These are phyloP conservation scores for Gulo gulo DNA, from an alignment of 2,113 vertebrate genomes.

Conservation along the genomic window DNA sequence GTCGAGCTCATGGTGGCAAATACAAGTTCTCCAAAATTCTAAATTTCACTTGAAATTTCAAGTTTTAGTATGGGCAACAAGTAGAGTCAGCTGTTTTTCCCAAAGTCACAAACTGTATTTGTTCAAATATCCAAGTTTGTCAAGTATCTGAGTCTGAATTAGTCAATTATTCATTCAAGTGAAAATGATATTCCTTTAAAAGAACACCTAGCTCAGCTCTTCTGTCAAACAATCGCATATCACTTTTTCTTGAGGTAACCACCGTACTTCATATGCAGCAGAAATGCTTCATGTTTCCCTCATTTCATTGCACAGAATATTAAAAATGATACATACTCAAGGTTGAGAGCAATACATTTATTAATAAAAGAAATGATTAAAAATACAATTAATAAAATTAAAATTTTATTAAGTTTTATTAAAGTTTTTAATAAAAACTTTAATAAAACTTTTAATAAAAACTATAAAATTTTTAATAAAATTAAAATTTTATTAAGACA, in stretches of 20 bases:
- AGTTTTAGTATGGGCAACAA: neutral
- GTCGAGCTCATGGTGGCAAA: neutral
- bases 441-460: neutral
- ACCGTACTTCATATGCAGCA: neutral
- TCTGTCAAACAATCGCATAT: neutral
- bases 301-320: neutral
- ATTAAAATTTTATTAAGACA: neutral
- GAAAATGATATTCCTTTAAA: neutral
- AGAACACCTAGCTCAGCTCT: neutral
- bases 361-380: neutral
- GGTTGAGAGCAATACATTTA: neutral
- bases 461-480: neutral
- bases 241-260: neutral
- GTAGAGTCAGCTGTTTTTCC: neutral
- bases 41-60: constrained; percentile 12
- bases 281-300: neutral
- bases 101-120: neutral
- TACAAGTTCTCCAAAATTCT: neutral
- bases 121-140: neutral
- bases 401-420: neutral
- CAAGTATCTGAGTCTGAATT: neutral
- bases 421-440: too few species aligned
- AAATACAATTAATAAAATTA: neutral
- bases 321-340: neutral
- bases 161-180: neutral